Percentiles rank a stretch among this genome's conserved stretches.
phyloP scores from a whole-genome alignment of 2,113 vertebrate species.

The Isurus oxyrinchus region DNA sequence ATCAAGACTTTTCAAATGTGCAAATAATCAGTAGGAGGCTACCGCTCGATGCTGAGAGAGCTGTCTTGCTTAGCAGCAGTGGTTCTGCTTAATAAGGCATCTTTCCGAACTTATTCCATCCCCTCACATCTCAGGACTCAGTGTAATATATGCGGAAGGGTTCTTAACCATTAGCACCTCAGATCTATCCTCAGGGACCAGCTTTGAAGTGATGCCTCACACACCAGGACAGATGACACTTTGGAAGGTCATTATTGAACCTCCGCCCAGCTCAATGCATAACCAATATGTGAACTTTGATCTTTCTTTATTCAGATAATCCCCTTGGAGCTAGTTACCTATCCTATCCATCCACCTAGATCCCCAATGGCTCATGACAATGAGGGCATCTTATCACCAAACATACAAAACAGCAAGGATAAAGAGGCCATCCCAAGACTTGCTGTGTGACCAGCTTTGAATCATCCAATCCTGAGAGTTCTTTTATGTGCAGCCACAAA shows the following conservation, averaged over 20 bases:
- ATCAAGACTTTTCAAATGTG: not conserved
- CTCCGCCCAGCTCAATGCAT: not conserved
- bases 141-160: not conserved
- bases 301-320: not conserved
- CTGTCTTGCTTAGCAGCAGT: not conserved
- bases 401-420: not conserved
- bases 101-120: not conserved
- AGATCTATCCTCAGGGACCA: not conserved
- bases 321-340: not conserved
- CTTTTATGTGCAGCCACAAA: not conserved
- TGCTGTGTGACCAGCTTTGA: not conserved
- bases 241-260: not conserved
- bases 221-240: not conserved
- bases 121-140: not conserved
- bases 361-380: not conserved
- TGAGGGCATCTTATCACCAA: too few species aligned
- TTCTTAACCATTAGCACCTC: slow-evolving; percentile 1
- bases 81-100: not conserved
- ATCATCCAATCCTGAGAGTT: not conserved
- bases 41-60: not conserved
- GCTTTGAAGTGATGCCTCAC: not conserved
- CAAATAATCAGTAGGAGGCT: not conserved
- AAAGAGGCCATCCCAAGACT: not conserved
- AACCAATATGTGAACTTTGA: not conserved
- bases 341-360: not conserved